Evolutionary conservation across 2,888 invertebrate genomes (phyloP), one percentile per base, ranked within the genome.

Genomic region (Cheilosia soror): DNA sequence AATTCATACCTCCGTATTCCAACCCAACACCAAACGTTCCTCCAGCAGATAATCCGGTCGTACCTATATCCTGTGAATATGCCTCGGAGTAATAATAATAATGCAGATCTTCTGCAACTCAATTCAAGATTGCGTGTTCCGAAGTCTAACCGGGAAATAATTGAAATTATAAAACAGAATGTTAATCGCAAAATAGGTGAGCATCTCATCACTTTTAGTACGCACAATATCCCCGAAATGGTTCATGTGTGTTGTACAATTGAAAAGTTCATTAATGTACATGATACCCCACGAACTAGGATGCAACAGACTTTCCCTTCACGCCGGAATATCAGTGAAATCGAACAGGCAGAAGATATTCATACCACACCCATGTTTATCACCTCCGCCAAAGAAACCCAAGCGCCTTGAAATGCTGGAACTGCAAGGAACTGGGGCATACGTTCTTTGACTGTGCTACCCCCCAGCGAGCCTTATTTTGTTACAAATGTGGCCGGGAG

Each of bases 401-500:
- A 5, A 58, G 20, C 25, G 3, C 15, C 20, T 11, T 60, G 2
- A 60, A 13, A 60, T 60, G 40, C 42, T 60, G 60, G 60, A 42
- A 42, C 25, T 60, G 60, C 2, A 60, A 42, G 13, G 13, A 40
- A 9, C 13, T 11, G 13, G 40, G 60, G 5, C 42, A 60, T 42
- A 42, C 60, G 5, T 47, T 15, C 20, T 47, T 47, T 7, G 47
- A 15, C 1, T 47, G 7, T 15, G 15, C 2, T 47, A 47, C 20
- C 15, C 15, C n/a, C 5, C 47, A 47, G 15, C n/a, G 47, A 20
- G 20, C n/a, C 2, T 29, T 62, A 2, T 62, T 62, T 44, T 62
- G 62, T n/a, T 62, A 27, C 27, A 62, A 62, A n/a, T 62, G 62
- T 47, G 62, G 62, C 13, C 62, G 20, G 4, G 47, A 62, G 29